These are phyloP conservation scores for Drepanosiphum platanoidis DNA, from an alignment of 2,888 invertebrate genomes.

Conservation along the genomic window DNA sequence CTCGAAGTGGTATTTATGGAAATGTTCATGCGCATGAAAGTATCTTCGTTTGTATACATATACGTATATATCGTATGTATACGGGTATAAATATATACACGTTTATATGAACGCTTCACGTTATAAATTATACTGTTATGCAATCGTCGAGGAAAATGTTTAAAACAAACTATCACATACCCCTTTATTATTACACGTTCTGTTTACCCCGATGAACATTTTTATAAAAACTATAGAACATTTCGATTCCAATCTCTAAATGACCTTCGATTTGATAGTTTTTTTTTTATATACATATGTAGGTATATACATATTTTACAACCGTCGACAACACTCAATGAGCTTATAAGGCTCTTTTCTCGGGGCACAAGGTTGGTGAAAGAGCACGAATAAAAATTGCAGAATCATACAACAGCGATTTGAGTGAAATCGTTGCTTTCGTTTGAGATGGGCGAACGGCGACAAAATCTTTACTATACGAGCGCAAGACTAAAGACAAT, in stretches of 20 bases:
- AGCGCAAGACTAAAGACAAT: too few species aligned
- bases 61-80: too few species aligned
- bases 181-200: neutral
- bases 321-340: neutral
- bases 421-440: neutral
- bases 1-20: neutral
- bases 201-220: neutral
- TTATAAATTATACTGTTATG: neutral
- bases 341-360: slow-evolving; percentile 12
- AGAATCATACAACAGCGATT: neutral
- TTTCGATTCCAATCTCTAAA: neutral
- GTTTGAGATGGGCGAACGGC: neutral
- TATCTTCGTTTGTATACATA: neutral
- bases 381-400: neutral
- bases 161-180: neutral
- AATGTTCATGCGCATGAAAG: neutral
- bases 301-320: too few species aligned
- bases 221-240: neutral
- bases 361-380: slow-evolving; percentile 10
- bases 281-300: too few species aligned
- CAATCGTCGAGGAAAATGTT: neutral
- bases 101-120: too few species aligned
- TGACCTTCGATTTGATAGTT: neutral
- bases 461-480: too few species aligned
- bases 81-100: too few species aligned